Conservation (phyloP, 2,888 invertebrate species). For the Brenthis daphne region DNA sequence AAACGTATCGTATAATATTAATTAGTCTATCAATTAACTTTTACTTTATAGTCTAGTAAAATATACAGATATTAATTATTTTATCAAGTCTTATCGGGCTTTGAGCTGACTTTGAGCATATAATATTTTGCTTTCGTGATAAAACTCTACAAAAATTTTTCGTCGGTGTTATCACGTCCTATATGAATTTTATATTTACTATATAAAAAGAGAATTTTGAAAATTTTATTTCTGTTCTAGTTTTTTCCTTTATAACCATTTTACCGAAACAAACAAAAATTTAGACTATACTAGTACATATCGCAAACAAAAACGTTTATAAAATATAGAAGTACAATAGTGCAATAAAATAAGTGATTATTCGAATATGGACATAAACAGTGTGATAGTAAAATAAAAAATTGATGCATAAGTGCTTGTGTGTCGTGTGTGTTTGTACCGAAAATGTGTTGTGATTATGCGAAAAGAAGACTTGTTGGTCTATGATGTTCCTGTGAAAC, state of each 20-base stretch:
- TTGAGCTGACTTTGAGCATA: too few relatives aligned
- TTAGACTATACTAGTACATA: slow-evolving; percentile 6
- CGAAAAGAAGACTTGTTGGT: slow-evolving; percentile 27
- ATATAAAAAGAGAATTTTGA: neutral
- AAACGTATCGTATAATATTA: too few relatives aligned
- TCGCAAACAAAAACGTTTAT: slow-evolving; percentile 13
- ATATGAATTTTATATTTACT: neutral
- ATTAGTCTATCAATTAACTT: too few relatives aligned
- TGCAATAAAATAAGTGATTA: neutral
- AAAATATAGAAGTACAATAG: slow-evolving; percentile 15
- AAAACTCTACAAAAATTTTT: too few relatives aligned
- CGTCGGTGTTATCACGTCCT: too few relatives aligned
- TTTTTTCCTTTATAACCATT: slow-evolving; percentile 9
- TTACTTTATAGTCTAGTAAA: too few relatives aligned
- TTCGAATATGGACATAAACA: neutral
- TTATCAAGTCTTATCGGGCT: too few relatives aligned
- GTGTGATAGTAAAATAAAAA: slow-evolving; percentile 3
- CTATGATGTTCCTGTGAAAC: slow-evolving; percentile 28
- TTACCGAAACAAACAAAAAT: neutral
- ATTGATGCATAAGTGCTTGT: neutral
- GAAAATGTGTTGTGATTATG: slow-evolving; percentile 30
- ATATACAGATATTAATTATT: too few relatives aligned
- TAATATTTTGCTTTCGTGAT: too few relatives aligned
- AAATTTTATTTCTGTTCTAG: neutral
- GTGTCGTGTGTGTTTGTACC: neutral